These are phyloP conservation scores for Etheostoma perlongum DNA, from an alignment of 2,797 vertebrate genomes.

Conservation along the genomic window DNA sequence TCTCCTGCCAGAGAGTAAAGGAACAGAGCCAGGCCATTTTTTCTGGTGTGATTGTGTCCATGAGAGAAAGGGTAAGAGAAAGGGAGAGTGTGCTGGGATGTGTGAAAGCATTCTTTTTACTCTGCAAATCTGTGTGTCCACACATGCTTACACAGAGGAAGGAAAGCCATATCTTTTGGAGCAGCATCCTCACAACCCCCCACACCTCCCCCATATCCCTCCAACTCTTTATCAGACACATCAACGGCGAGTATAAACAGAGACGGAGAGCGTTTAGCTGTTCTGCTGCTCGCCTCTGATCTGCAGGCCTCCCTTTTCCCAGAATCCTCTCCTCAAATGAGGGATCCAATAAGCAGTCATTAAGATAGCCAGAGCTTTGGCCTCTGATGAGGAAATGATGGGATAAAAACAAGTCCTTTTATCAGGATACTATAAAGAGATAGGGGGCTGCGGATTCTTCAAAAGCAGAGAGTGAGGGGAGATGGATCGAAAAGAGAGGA, in stretches of 20 bases:
- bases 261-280: slow-evolving; percentile 74
- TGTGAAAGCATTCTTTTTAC: slow-evolving; percentile 54
- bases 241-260: slow-evolving; percentile 80
- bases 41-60: slow-evolving; percentile 50
- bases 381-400: slow-evolving; percentile 78
- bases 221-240: slow-evolving; percentile 74
- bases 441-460: slow-evolving; percentile 61
- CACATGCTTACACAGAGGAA: slow-evolving; percentile 75
- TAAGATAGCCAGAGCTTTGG: slow-evolving; percentile 75
- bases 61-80: slow-evolving; percentile 38
- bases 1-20: slow-evolving; percentile 70
- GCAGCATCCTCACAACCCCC: slow-evolving; percentile 59
- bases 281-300: slow-evolving; percentile 74
- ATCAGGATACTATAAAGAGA: slow-evolving; percentile 75
- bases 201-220: slow-evolving; percentile 38
- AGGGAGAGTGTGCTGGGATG: slow-evolving; percentile 37
- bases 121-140: slow-evolving; percentile 47
- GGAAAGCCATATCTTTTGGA: slow-evolving; percentile 80
- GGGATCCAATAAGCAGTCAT: slow-evolving; percentile 68
- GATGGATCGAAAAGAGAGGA: slow-evolving; percentile 24
- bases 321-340: slow-evolving; percentile 73
- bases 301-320: slow-evolving; percentile 72
- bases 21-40: slow-evolving; percentile 62
- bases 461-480: slow-evolving; percentile 52
- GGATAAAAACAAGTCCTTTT: slow-evolving; percentile 67